Evolutionary conservation across 2,113 vertebrate genomes (phyloP).

Genomic region (Opisthocomus hoazin): DNA sequence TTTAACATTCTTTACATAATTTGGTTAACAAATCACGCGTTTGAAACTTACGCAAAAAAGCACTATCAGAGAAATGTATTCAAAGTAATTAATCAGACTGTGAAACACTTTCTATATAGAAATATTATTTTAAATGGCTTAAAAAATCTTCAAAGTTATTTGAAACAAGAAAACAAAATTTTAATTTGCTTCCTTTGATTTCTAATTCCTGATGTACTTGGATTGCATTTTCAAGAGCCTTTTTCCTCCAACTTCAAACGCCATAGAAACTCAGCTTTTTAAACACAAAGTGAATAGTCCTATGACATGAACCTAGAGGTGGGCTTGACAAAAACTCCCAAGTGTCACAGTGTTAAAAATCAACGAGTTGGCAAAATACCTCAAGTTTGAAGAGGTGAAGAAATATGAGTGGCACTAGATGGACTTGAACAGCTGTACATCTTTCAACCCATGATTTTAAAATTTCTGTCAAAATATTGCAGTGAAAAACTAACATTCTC

Average conservation of each 20-base stretch:
- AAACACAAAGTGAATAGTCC: not conserved
- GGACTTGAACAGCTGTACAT: conserved; percentile 55
- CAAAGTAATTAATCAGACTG: not conserved
- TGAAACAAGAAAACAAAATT: not conserved
- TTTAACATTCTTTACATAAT: not conserved
- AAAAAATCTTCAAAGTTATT: not conserved
- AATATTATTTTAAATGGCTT: not conserved
- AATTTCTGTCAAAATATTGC: conserved; percentile 59
- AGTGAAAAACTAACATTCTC: conserved; percentile 20
- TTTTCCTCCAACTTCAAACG: not conserved
- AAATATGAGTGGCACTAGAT: conserved; percentile 26
- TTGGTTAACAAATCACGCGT: not conserved
- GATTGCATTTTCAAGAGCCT: not conserved
- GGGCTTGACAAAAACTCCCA: not conserved
- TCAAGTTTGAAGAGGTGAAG: conserved; percentile 34
- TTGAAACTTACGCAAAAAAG: not conserved
- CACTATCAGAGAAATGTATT: not conserved
- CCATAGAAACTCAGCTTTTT: not conserved
- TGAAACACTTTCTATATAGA: not conserved
- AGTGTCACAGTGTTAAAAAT: not conserved
- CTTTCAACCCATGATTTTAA: conserved; percentile 48
- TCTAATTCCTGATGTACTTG: not conserved
- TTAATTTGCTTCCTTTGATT: not conserved
- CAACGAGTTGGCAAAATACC: conserved; percentile 23
- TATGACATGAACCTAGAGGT: not conserved